These are phyloP conservation scores for Andricus curvator DNA, from an alignment of 2,888 invertebrate species.

Conservation along the genomic window DNA sequence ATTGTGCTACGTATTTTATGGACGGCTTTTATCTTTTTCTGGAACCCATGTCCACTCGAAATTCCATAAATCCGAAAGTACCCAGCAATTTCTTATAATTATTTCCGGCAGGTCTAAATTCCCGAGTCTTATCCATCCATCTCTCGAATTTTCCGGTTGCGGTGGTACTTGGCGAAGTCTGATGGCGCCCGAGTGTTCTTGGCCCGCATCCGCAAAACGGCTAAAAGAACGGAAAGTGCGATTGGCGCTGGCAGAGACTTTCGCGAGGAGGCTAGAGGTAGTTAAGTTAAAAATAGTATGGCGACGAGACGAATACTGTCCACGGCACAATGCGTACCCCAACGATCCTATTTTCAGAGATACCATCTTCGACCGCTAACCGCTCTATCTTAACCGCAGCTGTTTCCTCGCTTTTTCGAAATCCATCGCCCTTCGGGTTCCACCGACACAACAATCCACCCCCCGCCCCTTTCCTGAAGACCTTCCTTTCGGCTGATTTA, in stretches of 20 bases:
- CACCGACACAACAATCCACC: constrained; percentile 25
- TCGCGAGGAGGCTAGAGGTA: not conserved
- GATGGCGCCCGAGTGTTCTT: constrained; percentile 35
- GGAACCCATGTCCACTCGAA: not conserved
- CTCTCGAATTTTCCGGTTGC: constrained; percentile 26
- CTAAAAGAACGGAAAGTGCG: constrained; percentile 9
- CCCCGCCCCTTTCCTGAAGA: constrained; percentile 41
- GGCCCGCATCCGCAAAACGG: constrained; percentile 14
- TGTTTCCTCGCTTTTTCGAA: constrained; percentile 48
- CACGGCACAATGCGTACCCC: constrained; percentile 59
- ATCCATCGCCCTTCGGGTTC: constrained; percentile 36
- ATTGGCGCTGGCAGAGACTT: constrained; percentile 26
- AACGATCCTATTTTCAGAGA: constrained; percentile 76
- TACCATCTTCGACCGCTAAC: constrained; percentile 68
- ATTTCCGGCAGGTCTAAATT: constrained; percentile 28
- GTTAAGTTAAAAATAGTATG: constrained; percentile 48
- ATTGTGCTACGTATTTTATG: no score
- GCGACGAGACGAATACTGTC: constrained; percentile 39
- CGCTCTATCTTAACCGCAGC: constrained; percentile 64
- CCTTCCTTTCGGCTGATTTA: constrained; percentile 50
- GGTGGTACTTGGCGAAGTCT: constrained; percentile 18
- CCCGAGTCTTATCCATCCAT: constrained; percentile 16
- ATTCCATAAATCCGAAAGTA: constrained; percentile 22
- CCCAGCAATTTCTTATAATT: constrained; percentile 35
- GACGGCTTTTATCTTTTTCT: not conserved